These are phyloP conservation scores for Anomalospiza imberbis DNA, from an alignment of 2,797 vertebrate species.

Conservation along the genomic window DNA sequence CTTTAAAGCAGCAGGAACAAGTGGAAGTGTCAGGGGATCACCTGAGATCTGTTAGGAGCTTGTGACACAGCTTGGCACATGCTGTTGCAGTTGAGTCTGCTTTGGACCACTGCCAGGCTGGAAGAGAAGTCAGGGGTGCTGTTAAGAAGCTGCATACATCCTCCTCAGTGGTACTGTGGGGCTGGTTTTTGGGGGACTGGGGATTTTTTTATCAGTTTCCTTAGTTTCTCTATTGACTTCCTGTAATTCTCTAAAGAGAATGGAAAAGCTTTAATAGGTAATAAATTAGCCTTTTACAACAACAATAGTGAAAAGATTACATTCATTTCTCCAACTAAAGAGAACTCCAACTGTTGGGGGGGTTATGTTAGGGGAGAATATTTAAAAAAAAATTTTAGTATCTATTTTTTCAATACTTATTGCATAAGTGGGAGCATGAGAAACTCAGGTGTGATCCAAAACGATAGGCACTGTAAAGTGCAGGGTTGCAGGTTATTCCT, in stretches of 20 bases:
- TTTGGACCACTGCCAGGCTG: not conserved
- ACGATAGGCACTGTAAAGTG: not conserved
- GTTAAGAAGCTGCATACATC: not conserved
- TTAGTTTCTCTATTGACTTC: not conserved
- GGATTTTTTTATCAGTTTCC: not conserved
- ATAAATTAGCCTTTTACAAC: not conserved
- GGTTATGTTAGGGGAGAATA: not conserved
- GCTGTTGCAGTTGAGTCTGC: not conserved
- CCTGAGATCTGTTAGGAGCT: not conserved
- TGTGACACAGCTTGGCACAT: not conserved
- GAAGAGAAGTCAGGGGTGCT: not conserved
- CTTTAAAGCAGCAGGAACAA: not conserved
- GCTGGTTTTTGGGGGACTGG: not conserved
- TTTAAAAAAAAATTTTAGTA: not conserved
- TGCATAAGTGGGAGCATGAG: not conserved
- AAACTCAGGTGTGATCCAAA: not conserved
- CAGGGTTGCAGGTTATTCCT: not conserved
- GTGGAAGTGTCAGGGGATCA: not conserved
- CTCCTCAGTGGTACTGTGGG: accelerated
- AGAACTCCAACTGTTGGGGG: not conserved
- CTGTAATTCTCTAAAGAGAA: not conserved
- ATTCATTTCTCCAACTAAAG: not conserved
- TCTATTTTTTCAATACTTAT: not conserved
- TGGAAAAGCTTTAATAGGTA: not conserved
- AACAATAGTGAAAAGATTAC: not conserved